These are phyloP conservation scores for Tachycineta bicolor DNA, from an alignment of 2,113 vertebrate genomes.

Conservation along the genomic window DNA sequence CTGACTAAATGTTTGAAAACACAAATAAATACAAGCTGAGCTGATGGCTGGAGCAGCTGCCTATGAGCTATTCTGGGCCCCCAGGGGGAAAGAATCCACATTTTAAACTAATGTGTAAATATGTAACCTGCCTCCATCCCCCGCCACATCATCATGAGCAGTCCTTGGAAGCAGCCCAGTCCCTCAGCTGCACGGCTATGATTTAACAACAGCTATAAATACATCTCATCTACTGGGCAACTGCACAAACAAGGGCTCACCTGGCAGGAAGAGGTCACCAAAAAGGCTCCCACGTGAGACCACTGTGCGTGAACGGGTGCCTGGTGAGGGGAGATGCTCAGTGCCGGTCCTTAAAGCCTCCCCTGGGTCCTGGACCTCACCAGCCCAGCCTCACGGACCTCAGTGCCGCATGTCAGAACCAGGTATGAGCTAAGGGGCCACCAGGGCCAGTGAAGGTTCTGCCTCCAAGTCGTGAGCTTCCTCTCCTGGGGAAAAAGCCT, in stretches of 20 bases:
- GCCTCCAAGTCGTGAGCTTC: not conserved
- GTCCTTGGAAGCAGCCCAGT: constrained; percentile 55
- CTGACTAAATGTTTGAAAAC: constrained; percentile 66
- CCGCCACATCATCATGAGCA: constrained; percentile 27
- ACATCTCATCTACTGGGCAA: constrained; percentile 32
- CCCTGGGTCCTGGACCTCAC: not conserved
- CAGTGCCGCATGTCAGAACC: not conserved
- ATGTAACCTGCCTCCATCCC: constrained; percentile 67
- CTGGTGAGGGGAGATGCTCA: not conserved
- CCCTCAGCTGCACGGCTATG: constrained; percentile 53
- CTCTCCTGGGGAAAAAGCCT: not conserved
- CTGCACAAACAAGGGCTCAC: constrained; percentile 61
- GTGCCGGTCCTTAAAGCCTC: not conserved
- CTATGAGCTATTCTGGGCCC: constrained; percentile 54
- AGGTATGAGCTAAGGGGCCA: not conserved
- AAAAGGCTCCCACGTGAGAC: not conserved
- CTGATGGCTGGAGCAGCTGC: constrained; percentile 66
- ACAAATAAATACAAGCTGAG: constrained; percentile 64
- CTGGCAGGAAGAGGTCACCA: constrained; percentile 20
- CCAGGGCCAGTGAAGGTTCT: not conserved
- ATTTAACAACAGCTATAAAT: constrained; percentile 67
- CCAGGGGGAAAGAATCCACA: constrained; percentile 58
- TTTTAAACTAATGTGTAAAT: constrained; percentile 72
- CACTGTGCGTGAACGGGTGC: fast-evolving
- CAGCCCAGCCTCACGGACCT: not conserved